A percentile compares a stretch with the other conserved stretches of the same genome.
These are phyloP conservation scores for Polypedilum vanderplanki DNA, from an alignment of 1,140 invertebrate genomes.

Conservation along the genomic window DNA sequence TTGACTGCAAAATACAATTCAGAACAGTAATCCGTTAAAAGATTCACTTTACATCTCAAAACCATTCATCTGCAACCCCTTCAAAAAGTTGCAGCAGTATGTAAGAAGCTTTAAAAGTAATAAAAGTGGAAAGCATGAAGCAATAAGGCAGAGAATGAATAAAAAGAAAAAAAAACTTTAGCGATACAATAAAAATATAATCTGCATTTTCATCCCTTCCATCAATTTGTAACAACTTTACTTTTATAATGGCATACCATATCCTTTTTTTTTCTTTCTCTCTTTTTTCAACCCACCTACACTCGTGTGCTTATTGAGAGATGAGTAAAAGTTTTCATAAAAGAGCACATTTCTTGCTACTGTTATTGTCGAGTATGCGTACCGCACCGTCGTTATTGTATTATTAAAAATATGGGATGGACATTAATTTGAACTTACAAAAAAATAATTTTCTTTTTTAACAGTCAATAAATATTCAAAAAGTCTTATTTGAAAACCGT, in stretches of 20 bases:
- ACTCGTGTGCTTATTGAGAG: no score
- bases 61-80: neutral
- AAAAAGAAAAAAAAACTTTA: neutral
- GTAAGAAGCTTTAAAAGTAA: slow-evolving; percentile 5
- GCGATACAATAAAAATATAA: slow-evolving; percentile 19
- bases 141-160: neutral
- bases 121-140: neutral
- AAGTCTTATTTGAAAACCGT: no score
- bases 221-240: slow-evolving; percentile 8
- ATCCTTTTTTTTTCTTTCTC: neutral
- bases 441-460: no score
- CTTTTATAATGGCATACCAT: neutral
- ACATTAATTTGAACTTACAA: no score
- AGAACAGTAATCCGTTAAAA: neutral
- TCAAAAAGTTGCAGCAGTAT: neutral
- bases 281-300: no score
- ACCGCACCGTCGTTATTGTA: no score
- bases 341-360: no score
- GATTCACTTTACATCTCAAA: slow-evolving; percentile 7
- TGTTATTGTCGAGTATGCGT: no score
- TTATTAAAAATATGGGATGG: no score
- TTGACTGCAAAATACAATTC: neutral
- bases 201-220: slow-evolving; percentile 4
- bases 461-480: no score
- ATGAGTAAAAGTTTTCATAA: no score